These are phyloP conservation scores for Colletes latitarsis DNA, from an alignment of 1,140 invertebrate species.

Conservation along the genomic window DNA sequence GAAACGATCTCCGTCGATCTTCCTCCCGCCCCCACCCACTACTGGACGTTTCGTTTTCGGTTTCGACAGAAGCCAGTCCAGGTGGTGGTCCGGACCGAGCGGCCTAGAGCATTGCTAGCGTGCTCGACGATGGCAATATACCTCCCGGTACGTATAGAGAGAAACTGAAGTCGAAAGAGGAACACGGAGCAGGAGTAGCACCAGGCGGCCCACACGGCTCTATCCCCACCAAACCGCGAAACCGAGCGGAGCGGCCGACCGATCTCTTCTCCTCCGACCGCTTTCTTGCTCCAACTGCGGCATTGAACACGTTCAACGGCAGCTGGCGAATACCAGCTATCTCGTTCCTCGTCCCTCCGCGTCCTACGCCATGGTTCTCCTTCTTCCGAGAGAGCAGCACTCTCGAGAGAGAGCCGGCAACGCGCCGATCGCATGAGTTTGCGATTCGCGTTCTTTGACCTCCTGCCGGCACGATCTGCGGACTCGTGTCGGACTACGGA, in stretches of 20 bases:
- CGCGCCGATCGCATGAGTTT: constrained; percentile 63
- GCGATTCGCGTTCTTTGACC: constrained; percentile 78
- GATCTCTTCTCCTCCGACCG: constrained; percentile 64
- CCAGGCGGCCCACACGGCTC: constrained; percentile 68
- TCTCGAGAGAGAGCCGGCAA: constrained; percentile 21
- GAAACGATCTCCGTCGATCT: background rate
- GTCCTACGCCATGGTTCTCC: background rate
- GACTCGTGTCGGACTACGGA: constrained; percentile 43
- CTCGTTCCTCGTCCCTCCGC: constrained; percentile 34
- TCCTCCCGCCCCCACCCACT: background rate
- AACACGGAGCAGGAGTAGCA: constrained; percentile 62
- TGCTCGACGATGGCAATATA: constrained; percentile 54
- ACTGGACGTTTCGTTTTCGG: constrained; percentile 6
- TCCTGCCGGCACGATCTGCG: constrained; percentile 56
- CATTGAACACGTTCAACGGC: constrained; percentile 81
- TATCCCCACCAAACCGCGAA: constrained; percentile 61
- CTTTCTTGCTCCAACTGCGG: constrained; percentile 76
- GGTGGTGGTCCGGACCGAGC: constrained; percentile 27
- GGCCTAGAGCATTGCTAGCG: constrained; percentile 49
- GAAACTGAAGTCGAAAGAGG: constrained; percentile 71
- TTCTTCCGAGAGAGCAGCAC: constrained; percentile 17
- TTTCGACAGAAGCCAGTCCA: constrained; percentile 27
- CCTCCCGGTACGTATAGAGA: constrained; percentile 60
- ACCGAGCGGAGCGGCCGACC: constrained; percentile 59
- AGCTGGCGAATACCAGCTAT: constrained; percentile 79